Percentiles rank a stretch among this genome's conserved stretches.
Evolutionary conservation across 30 jellyfish, hydroid and myxozoan species (phyloP).

Genomic region (Aurelia aurita complex sp. Pacific): DNA sequence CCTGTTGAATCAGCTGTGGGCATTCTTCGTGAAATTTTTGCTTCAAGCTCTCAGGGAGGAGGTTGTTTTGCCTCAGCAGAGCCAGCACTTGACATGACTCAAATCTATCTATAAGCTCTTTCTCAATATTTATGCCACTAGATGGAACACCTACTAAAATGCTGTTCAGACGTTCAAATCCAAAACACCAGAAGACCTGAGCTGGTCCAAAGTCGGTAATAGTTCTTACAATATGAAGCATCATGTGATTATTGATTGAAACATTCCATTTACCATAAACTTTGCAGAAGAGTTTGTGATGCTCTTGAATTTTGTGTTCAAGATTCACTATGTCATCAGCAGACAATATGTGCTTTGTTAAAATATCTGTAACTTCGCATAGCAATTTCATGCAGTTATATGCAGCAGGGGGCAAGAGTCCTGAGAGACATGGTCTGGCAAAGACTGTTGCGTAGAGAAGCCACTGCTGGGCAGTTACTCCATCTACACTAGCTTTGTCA

Average conservation of each 20-base stretch:
- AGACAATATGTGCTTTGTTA: no score
- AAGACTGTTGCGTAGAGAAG: no score
- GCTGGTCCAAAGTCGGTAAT: not conserved
- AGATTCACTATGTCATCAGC: no score
- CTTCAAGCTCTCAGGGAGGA: no score
- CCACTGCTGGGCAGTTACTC: no score
- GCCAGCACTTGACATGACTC: no score
- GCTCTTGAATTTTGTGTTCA: not conserved
- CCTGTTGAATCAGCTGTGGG: no score
- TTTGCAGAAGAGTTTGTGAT: not conserved
- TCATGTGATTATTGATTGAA: constrained; percentile 12
- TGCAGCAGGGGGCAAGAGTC: not conserved
- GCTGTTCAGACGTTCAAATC: not conserved
- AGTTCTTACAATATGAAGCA: not conserved
- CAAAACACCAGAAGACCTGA: constrained; percentile 20
- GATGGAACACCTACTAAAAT: not conserved
- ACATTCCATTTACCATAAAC: not conserved
- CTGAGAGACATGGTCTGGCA: no score
- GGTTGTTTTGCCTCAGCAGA: no score
- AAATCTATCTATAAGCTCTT: not conserved
- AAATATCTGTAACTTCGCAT: no score
- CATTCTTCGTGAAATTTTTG: no score
- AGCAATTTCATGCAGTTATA: not conserved
- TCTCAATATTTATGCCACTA: not conserved
- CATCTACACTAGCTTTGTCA: no score